Percentiles rank a stretch among this genome's conserved stretches.
Evolutionary conservation across 2,888 invertebrate genomes (phyloP).

Genomic region (Gibbula magus): DNA sequence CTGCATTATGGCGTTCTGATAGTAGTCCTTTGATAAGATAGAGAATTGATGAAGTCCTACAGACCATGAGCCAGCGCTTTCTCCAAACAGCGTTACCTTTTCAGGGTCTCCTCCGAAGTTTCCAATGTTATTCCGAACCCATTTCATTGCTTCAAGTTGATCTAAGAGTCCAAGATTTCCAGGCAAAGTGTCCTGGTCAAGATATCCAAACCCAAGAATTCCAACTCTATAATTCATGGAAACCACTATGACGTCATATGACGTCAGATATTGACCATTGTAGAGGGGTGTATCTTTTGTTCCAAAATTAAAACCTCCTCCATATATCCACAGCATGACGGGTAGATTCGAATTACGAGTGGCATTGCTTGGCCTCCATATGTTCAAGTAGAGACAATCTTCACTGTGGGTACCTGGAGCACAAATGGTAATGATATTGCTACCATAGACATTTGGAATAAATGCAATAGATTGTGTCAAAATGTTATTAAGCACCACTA

Average conservation of each 20-base stretch:
- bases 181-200: constrained; percentile 85
- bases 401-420: constrained; percentile 96
- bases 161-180: constrained; percentile 95
- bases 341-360: constrained; percentile 77
- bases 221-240: constrained; percentile 94
- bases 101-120: constrained; percentile 58
- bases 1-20: constrained; percentile 57
- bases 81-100: constrained; percentile 58
- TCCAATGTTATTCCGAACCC: constrained; percentile 92
- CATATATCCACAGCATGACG: constrained; percentile 93
- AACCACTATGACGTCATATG: constrained; percentile 92
- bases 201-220: constrained; percentile 93
- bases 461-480: too few species aligned
- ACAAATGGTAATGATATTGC: background rate
- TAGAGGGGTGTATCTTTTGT: constrained; percentile 84
- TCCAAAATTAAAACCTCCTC: constrained; percentile 94
- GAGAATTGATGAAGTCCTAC: constrained; percentile 56
- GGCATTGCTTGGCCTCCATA: constrained; percentile 85
- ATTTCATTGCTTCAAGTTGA: constrained; percentile 92
- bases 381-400: constrained; percentile 94
- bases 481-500: too few species aligned
- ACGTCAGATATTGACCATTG: constrained; percentile 82
- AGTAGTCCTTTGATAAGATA: constrained; percentile 42
- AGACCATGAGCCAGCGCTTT: constrained; percentile 59
- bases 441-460: constrained; percentile 75